These are phyloP conservation scores for Metaphire vulgaris DNA, from an alignment of 1,140 invertebrate genomes.

Conservation along the genomic window DNA sequence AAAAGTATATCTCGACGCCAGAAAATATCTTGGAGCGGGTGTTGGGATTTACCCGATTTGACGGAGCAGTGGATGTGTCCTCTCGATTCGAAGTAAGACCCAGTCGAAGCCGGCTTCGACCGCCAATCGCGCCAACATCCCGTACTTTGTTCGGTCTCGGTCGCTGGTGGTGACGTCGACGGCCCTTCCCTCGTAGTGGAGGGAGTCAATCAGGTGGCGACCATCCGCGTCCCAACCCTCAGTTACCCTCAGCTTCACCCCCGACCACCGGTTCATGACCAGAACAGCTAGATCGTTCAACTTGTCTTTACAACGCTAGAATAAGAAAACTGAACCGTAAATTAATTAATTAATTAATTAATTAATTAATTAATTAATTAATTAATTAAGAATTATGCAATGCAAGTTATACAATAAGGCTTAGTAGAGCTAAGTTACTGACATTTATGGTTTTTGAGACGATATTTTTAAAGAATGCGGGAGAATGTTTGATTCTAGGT, in stretches of 20 bases:
- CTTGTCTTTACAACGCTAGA: slow-evolving; percentile 90
- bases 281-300: slow-evolving; percentile 86
- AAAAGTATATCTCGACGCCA: no score
- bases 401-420: no score
- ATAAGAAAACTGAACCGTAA: no score
- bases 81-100: slow-evolving; percentile 91
- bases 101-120: slow-evolving; percentile 96
- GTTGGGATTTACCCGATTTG: slow-evolving; percentile 96
- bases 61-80: slow-evolving; percentile 94
- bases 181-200: slow-evolving; percentile 92
- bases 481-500: no score
- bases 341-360: no score
- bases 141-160: slow-evolving; percentile 82
- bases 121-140: slow-evolving; percentile 88
- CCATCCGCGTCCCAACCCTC: slow-evolving; percentile 84
- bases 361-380: no score
- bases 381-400: no score
- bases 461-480: no score
- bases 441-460: no score
- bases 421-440: no score
- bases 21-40: no score
- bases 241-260: slow-evolving; percentile 79
- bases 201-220: slow-evolving; percentile 66
- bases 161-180: slow-evolving; percentile 93
- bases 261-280: slow-evolving; percentile 97